Evolutionary conservation across 2,797 vertebrate genomes (phyloP), one percentile per base, ranked within the genome.

Genomic region (Esox lucius): DNA sequence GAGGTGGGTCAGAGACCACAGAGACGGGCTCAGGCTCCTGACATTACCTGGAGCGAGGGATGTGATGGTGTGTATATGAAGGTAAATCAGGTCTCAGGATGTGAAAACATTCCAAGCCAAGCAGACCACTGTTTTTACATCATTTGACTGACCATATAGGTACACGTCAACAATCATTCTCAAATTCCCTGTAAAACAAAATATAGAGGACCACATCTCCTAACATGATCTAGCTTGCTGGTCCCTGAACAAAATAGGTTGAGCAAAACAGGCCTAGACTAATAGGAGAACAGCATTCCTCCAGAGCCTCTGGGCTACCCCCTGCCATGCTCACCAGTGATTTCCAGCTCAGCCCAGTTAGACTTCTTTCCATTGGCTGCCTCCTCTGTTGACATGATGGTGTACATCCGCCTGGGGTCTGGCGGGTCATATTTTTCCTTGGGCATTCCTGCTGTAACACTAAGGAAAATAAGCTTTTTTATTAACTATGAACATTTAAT

Each of bases 341-440:
- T 99, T 96, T 99, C 97, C 92, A 99, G 94, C 93, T 99, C 97
- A 87, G 95, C 96, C 97, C 97, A 99, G 91, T 97, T 96, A 86
- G 97, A 98, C 92, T 98, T 98, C 94, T 99, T 99, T 87, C 97
- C 97, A 71, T 96, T 98, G 87, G 97, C 95, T 93, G 95, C 96
- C 89, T 98, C 97, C 90, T 99, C 97, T 83, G 92, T 97, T 80
- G 97, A 98, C 97, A 99, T 99, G 94, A 98, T 97, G 89, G 97
- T 98, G 91, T 98, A 98, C 96, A 99, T 98, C 95, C 96, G 97
- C 96, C 97, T 95, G 85, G 96, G 97, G 94, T 98, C 97, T 86
- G 97, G 96, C 94, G 96, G 96, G 92, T 98, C 96, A 97, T 98
- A 98, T 95, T 98, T 98, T 96, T 97, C 97, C 96, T 98, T 98